Evolutionary conservation across 2,113 vertebrate genomes (phyloP), one percentile per base, ranked within the genome.

Genomic region (Caloenas nicobarica): DNA sequence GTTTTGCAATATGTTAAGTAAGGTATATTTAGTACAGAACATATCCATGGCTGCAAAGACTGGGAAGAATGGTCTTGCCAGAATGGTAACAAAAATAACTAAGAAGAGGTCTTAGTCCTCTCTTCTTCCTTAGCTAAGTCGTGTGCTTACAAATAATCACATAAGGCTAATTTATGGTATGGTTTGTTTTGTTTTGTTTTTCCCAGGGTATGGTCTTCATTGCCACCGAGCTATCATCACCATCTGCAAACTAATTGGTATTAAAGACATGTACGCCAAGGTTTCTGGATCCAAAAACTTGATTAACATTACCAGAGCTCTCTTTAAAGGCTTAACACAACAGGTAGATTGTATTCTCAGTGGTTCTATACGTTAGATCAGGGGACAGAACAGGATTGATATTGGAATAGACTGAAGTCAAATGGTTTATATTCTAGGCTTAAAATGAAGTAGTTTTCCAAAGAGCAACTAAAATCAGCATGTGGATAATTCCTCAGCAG

Each of bases 181-280:
- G 44, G 18, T 18, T 44, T 44, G 17, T 23, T 9, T 34, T 7
- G 2, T 42, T 42, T 50, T 24, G 28, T 26, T 56, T 42, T 31
- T 40, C 64, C 40, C 93, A 99, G 99, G 99, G 16, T 98, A 99
- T 13, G 99, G 99, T 64, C 98, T 99, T 48, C 98, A 4, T 93
- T 99, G 99, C 96, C 99, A 99, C 94, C 97, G 99, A 46, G 99
- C 99, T 7, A 97, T 99, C 95, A 99, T 99, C 95, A 99, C 99
- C 66, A 92, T 99, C 64, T 99, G 99, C 96, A 99, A 97, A 70
- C 98, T 99, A 50, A 99, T 99, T 33, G 99, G 99, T 12, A 98
- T 99, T 78, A 90, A 98, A 97, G 99, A 99, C 97, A 98, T 99
- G 98, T 99, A 99, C 19, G 99, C 99, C 81, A 99, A 98, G 94